Base-by-base conservation (phyloP, 2,797 vertebrate genomes). In the Galago senegalensis region DNA sequence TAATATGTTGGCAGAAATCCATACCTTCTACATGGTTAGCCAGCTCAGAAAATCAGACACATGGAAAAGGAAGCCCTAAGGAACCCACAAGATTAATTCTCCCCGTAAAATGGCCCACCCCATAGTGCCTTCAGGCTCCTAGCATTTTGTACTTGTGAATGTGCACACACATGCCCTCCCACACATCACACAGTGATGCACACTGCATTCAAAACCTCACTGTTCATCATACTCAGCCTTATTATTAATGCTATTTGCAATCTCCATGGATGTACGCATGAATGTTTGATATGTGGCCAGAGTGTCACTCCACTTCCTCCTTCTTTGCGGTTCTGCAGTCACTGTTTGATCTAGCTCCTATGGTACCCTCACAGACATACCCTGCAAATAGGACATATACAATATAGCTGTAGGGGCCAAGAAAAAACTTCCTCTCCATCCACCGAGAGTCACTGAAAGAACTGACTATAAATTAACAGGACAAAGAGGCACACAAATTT, bases 71-170 rank as follows among this genome's bases (percentile, higher is more conserved):
- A 93, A 89, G 25, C 63, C 67, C 37, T 81, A 72, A 94, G 53
- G 43, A 75, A 31, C 70, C 17, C 13, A 8, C 31, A 76, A 89
- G 85, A 95, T 95, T 89, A 92, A 96, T 94, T 92, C 90, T 87
- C 65, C 89, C 92, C 90, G 29, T 69, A 90, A 96, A 95, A 40
- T 65, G 65, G 43, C 67, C 73, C 79, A 82, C 23, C 14, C 27
- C 43, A 9, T 1, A 23, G 70, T 70, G 46, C 46, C 76, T 88
- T 91, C 23, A 67, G 83, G 60, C 82, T 95, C n/a, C 70, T 23
- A 63, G 34, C 76, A 65, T 92, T 94, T 87, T 3, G 7, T 65
- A 46, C 49, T 4, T 95, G 72, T 76, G 65, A 77, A 69, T 58
- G 13, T n/a, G 56, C 7, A 5, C 49, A 60, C 16, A n/a, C 58